Base-by-base conservation (phyloP, 53 echinoderm and acorn worm genomes). In the Arbacia lixula region DNA sequence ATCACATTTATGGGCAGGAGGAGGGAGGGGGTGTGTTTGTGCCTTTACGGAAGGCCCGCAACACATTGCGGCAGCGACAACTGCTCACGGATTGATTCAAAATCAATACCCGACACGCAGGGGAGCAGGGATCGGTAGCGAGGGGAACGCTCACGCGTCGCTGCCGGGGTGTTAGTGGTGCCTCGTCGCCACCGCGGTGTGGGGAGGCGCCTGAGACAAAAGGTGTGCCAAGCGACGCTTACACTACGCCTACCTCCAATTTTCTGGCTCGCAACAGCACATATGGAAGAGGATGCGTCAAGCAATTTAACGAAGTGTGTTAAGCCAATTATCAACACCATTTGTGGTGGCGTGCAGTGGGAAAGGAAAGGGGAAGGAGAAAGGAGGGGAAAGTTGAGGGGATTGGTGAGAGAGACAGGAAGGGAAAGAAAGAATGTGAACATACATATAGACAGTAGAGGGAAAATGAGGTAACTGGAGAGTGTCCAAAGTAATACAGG, bases 271-370 rank as follows among this genome's bases (percentile, higher is more conserved):
- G 46, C 30, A 52, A 28, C 34, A 52, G 53, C 52, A 14, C 6
- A 34, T 12, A 17, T 3, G 53, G 53, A 27, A 52, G 74, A 6
- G 55, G 77, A 77, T 57, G 77, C 58, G 77, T 77, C 39, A 36
- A 38, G 77, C 58, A 77, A 77, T 77, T 77, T 77, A 58, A 57
- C 31, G 57, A 77, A 77, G 40, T 56, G 77, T 58, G 77, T 77
- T 77, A 77, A 77, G 77, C 77, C 77, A 77, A 77, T 77, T 77
- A 77, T 58, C 10, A 56, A 56, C n/a, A n/a, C n/a, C n/a, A n/a
- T n/a, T n/a, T 14, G 46, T 14, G 14, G 26, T 14, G 33, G 74
- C 74, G 51, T 53, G 25, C n/a, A 34, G 34, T 43, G 4, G 26
- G 43, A 29, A 40, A 69, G 12, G 29, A 35, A 36, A 30, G 42